Base-by-base conservation (phyloP, 2,888 invertebrate species). In the Acanthopleura granulata region DNA sequence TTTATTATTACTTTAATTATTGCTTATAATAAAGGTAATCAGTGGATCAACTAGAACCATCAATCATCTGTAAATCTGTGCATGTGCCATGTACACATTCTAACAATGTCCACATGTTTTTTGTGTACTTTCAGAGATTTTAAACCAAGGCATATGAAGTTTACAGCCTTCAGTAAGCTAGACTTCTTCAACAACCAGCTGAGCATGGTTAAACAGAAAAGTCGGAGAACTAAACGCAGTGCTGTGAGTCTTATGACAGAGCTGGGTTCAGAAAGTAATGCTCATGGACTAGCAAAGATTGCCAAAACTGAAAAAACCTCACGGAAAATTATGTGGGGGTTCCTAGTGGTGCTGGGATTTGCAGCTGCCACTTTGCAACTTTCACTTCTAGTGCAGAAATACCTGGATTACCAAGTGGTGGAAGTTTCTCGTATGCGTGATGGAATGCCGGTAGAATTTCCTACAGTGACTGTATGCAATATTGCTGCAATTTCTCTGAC, bases 401-500 rank as follows among this genome's bases (percentile, higher is more conserved):
- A 87, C 75, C 79, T 87, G 15, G 81, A 83, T 71, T 87, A 84
- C 74, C 82, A 85, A 73, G 86, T 86, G 12, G 86, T 86, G 22
- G 87, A 87, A 74, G 85, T 87, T 22, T 85, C 86, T 0, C 84
- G 86, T 75, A 86, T 87, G 82, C 85, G 85, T 72, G 84, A 87
- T 74, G 85, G 86, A 71, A 87, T 86, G 85, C 86, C 85, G 0
- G 86, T 88, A 22, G 85, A 86, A 75, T 89, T 86, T 74, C 88
- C 88, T 3, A 83, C 87, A 0, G 84, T 88, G 0, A 86, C 88
- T 9, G 80, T 88, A 51, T 88, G 88, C 75, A 88, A 88, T 79
- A 86, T 85, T n/a, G 85, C 84, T 30, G 84, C 87, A 11, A 83
- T 86, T 50, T 88, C 88, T 22, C 74, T 84, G 62, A 80, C 86